Evolutionary conservation across 2,797 vertebrate species (phyloP).

Genomic region (Novumbra hubbsi): DNA sequence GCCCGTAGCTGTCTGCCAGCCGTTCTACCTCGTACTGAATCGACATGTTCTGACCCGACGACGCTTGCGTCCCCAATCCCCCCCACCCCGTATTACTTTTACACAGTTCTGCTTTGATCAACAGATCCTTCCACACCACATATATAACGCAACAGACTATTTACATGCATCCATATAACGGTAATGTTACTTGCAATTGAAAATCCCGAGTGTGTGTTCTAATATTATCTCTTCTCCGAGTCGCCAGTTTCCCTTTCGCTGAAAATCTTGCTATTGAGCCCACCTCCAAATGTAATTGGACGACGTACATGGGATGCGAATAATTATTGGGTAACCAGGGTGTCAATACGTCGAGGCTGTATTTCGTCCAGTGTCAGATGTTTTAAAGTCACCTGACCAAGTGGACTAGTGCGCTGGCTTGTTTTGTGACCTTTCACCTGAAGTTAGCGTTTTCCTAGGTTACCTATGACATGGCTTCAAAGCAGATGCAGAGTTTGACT

Average conservation of each 20-base stretch:
- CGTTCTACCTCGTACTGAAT: slow-evolving; percentile 88
- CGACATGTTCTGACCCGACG: slow-evolving; percentile 83
- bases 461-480: no score
- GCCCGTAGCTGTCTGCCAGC: slow-evolving; percentile 88
- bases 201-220: slow-evolving; percentile 54
- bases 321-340: slow-evolving; percentile 50
- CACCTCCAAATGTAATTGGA: slow-evolving; percentile 65
- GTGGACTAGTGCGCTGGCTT: slow-evolving; percentile 60
- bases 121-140: slow-evolving; percentile 7
- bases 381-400: slow-evolving; percentile 83
- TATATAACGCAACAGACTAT: slow-evolving; percentile 25
- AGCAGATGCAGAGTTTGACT: not conserved
- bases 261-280: slow-evolving; percentile 50
- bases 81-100: slow-evolving; percentile 38
- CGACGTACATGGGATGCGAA: not conserved
- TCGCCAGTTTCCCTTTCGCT: slow-evolving; percentile 67
- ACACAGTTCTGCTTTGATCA: slow-evolving; percentile 38
- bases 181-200: slow-evolving; percentile 41
- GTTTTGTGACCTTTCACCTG: slow-evolving; percentile 70
- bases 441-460: slow-evolving; percentile 14
- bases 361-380: slow-evolving; percentile 69
- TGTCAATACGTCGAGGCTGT: slow-evolving; percentile 61
- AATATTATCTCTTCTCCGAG: slow-evolving; percentile 60
- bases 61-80: slow-evolving; percentile 56
- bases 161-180: slow-evolving; percentile 40